Base-by-base conservation (phyloP, 2,797 vertebrate genomes). In the Yasuhikotakia modesta region DNA sequence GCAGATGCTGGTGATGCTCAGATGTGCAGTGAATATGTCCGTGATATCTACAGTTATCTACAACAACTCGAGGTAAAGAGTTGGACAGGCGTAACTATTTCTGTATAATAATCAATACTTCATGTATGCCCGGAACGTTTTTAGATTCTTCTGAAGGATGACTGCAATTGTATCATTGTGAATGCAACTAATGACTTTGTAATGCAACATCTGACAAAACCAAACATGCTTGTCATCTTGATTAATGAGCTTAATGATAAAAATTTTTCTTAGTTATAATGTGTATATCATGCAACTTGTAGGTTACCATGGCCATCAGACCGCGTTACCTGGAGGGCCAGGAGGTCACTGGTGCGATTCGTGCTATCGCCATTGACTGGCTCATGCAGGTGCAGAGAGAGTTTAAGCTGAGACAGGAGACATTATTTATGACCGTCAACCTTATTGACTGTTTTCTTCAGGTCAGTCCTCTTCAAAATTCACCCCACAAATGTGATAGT, bases 31-130 rank as follows among this genome's bases (percentile, higher is more conserved):
- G 86, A 85, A 85, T 91, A 90, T 11, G 86, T 87, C 69, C 89
- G 91, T 66, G 88, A 91, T 27, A 91, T 94, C 84, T 92, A 91
- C 57, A 45, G 78, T 24, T 88, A 89, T 22, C 74, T 92, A 79
- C 88, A 82, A 73, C 50, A 86, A 0, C 81, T 92, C 5, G 91
- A 93, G 90, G 89, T 92, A 83, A 90, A 73, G 81, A 91, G 32
- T 87, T 32, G 46, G 46, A 57, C 4, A 11, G 5, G 21, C 1
- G 12, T 30, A 58, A 27, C 24, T 12, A 16, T 58, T 58, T 55
- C 8, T 27, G 14, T 4, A 8, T 58, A 4, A 27, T 24, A 21
- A 53, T 53, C 53, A 13, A 11, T 43, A 10, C 39, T 57, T 21
- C 24, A 24, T 24, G 11, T 21, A 11, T 43, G n/a, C 17, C 43